phyloP scores from a whole-genome alignment of 1,140 invertebrate genomes.

The Dufourea novaeangliae region DNA sequence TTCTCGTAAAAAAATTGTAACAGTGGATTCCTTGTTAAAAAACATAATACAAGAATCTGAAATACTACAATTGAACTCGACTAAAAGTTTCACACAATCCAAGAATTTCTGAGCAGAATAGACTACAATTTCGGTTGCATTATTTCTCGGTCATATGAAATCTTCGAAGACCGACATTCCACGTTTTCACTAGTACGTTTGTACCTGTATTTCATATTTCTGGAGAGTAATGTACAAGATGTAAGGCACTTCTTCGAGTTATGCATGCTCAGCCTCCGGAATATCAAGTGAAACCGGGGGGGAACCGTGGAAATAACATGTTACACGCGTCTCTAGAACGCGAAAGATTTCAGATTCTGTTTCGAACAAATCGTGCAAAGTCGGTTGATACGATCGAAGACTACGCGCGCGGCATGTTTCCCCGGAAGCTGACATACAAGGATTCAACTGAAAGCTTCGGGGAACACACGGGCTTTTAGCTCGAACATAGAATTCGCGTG shows the following conservation, averaged over 20 bases:
- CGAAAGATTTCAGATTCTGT: not conserved
- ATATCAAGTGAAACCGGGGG: not conserved
- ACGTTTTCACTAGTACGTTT: not conserved
- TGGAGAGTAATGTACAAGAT: not conserved
- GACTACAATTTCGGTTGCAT: not conserved
- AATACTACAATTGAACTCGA: too few relatives aligned
- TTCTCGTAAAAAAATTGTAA: too few relatives aligned
- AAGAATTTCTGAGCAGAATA: too few relatives aligned
- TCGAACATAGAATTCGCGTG: not conserved
- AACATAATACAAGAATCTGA: not conserved
- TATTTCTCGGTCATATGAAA: not conserved
- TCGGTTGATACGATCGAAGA: slow-evolving; percentile 1
- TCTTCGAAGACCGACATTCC: too few relatives aligned
- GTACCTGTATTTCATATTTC: not conserved
- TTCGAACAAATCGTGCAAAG: not conserved
- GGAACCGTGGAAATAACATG: not conserved
- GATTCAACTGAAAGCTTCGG: not conserved
- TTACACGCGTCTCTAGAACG: not conserved
- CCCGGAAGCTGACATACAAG: not conserved
- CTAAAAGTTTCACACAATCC: too few relatives aligned
- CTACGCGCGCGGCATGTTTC: not conserved
- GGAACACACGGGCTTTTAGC: not conserved
- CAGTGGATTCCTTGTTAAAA: too few relatives aligned
- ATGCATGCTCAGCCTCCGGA: not conserved
- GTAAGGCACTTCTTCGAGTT: not conserved